Evolutionary conservation across 37 sponge, comb jelly and placozoan species (phyloP).

Genomic region (Halisarca cf. caerulea): DNA sequence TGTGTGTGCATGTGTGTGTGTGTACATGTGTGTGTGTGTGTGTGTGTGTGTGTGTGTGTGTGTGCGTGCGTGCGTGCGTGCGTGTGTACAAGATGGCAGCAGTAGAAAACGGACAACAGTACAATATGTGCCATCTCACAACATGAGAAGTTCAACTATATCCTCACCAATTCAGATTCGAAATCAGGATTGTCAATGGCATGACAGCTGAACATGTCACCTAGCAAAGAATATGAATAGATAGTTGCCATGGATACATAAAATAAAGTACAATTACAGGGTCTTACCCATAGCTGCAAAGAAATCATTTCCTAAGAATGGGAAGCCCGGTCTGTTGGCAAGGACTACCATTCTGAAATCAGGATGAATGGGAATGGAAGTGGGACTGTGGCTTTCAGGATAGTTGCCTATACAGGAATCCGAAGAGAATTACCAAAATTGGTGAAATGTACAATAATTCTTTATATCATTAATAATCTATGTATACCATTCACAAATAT

Average conservation of each 20-base stretch:
- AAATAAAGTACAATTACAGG: background rate
- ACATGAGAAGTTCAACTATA: background rate
- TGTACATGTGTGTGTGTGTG: too few species aligned
- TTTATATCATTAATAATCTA: too few species aligned
- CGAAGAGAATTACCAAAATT: too few species aligned
- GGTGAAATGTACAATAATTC: too few species aligned
- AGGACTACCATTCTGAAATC: constrained; percentile 90
- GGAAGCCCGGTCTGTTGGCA: constrained; percentile 95
- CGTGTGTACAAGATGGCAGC: too few species aligned
- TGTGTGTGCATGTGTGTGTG: too few species aligned
- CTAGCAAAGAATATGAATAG: constrained; percentile 17
- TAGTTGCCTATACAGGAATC: background rate
- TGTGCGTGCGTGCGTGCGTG: too few species aligned
- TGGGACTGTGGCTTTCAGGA: background rate
- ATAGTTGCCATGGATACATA: background rate
- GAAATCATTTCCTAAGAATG: constrained; percentile 96
- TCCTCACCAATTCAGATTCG: constrained; percentile 78
- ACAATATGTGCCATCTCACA: background rate
- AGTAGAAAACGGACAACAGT: background rate
- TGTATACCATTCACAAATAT: too few species aligned
- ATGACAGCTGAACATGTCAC: constrained; percentile 92
- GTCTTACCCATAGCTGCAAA: constrained; percentile 78
- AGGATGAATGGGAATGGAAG: constrained; percentile 67
- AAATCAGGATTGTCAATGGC: constrained; percentile 91
- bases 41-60: too few species aligned